A percentile compares a stretch with the other conserved stretches of the same genome.
These are phyloP conservation scores for Cremastinae sp. DNA, from an alignment of 2,888 invertebrate genomes.

Conservation along the genomic window DNA sequence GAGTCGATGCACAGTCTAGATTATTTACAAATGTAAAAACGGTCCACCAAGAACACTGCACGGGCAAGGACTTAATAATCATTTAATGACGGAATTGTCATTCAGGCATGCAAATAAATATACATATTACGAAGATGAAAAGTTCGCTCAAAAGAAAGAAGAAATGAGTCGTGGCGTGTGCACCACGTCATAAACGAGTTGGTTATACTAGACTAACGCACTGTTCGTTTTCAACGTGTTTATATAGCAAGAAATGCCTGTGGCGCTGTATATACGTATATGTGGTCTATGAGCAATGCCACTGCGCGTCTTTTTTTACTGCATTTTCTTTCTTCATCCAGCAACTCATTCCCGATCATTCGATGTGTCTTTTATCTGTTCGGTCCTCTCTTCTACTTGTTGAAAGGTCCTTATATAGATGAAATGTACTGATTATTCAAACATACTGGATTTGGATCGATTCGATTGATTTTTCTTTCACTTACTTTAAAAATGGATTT, in stretches of 20 bases:
- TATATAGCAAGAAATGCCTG: slow-evolving; percentile 13
- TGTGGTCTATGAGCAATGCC: slow-evolving; percentile 37
- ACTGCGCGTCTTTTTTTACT: slow-evolving; percentile 3
- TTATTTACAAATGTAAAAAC: too few species aligned
- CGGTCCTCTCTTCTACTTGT: too few species aligned
- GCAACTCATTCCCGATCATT: too few species aligned
- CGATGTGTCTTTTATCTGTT: too few species aligned
- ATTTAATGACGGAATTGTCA: slow-evolving; percentile 13
- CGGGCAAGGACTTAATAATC: slow-evolving; percentile 18
- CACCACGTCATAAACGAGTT: slow-evolving; percentile 6
- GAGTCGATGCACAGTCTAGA: too few species aligned
- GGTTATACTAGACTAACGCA: slow-evolving; percentile 34
- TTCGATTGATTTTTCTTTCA: too few species aligned
- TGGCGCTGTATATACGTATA: neutral
- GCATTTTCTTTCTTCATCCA: slow-evolving; percentile 2
- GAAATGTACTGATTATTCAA: too few species aligned
- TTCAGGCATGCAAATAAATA: slow-evolving; percentile 1
- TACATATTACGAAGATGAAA: neutral
- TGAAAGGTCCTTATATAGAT: too few species aligned
- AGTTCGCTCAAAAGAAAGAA: slow-evolving; percentile 43
- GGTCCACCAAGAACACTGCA: neutral
- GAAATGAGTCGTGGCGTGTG: slow-evolving; percentile 17
- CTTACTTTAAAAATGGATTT: too few species aligned
- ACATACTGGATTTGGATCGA: too few species aligned
- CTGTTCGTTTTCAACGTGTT: slow-evolving; percentile 41